Evolutionary conservation across 2,797 vertebrate genomes (phyloP), one percentile per base, ranked within the genome.

Genomic region (Naso thynnoides): DNA sequence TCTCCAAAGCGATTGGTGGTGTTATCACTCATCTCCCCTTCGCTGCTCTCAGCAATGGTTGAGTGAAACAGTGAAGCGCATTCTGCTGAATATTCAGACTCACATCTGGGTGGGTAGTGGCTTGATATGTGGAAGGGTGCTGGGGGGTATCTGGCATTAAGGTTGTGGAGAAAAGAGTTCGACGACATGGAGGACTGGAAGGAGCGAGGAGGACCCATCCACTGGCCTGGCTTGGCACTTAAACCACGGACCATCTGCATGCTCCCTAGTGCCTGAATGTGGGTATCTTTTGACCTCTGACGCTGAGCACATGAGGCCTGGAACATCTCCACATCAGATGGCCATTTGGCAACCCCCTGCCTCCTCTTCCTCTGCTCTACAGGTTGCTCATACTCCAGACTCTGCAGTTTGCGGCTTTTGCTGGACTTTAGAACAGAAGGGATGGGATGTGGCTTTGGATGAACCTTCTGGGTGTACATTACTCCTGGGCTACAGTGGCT

Each of bases 1-100:
- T 98, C 98, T 41, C 96, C 97, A 0, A 98, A 98, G 36, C 95
- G 88, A 84, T 96, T 97, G 80, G 96, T 49, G 0, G 96, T 97
- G 89, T 95, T 95, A 73, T 97, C 96, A 0, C 97, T 97, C 86
- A 94, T 86, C 75, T 95, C 95, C 15, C 96, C 96, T 73, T 95
- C 96, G 0, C 97, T 98, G 84, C 94, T 97, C 76, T 96, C 96
- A 0, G 94, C 94, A 0, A 97, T 93, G 74, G 97, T 96, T 73
- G 97, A 97, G 83, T 95, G 96, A 53, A 95, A 95, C 24, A 96
- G 92, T 0, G 96, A 96, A 0, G 95, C 61, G 0, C 96, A 95
- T 41, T 97, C 96, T 0, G 96, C 96, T 0, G 96, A 97, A 76
- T 93, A 96, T 86, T 98, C 96, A 0, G 96, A 97, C 76, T 96